These are phyloP conservation scores for Melozone crissalis DNA, from an alignment of 2,113 vertebrate species.

Conservation along the genomic window DNA sequence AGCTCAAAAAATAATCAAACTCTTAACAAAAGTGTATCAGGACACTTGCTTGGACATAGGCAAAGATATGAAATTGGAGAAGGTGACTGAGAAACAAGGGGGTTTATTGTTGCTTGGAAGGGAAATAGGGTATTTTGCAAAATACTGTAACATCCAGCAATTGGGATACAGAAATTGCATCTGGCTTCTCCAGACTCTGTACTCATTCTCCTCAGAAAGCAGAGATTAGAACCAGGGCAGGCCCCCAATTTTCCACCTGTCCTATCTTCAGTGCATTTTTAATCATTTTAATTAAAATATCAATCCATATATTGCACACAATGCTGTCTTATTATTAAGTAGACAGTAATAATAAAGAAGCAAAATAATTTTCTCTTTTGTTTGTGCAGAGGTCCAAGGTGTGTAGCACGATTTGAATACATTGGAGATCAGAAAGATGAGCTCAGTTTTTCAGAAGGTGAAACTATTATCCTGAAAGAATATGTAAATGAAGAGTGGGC, in stretches of 20 bases:
- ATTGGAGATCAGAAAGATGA: slow-evolving; percentile 89
- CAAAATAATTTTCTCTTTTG: background rate
- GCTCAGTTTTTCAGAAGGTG: slow-evolving; percentile 90
- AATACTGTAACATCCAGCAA: background rate
- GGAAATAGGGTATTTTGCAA: background rate
- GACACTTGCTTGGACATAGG: background rate
- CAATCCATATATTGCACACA: background rate
- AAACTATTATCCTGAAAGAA: slow-evolving; percentile 85
- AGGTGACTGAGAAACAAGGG: background rate
- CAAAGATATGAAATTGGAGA: background rate
- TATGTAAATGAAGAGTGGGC: slow-evolving; percentile 91
- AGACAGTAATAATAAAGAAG: background rate
- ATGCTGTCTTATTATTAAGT: background rate
- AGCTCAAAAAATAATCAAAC: background rate
- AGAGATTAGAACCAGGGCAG: background rate
- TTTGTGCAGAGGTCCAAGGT: slow-evolving; percentile 83
- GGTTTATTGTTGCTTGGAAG: background rate
- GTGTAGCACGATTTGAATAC: slow-evolving; percentile 89
- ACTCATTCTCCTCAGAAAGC: background rate
- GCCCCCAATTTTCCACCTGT: background rate
- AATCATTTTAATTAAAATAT: background rate
- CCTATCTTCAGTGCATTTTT: background rate
- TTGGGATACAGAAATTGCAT: background rate
- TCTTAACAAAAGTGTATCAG: background rate
- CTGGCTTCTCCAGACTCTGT: background rate